Conservation (phyloP, 2,797 vertebrate species). For the Darevskia nairensis region DNA sequence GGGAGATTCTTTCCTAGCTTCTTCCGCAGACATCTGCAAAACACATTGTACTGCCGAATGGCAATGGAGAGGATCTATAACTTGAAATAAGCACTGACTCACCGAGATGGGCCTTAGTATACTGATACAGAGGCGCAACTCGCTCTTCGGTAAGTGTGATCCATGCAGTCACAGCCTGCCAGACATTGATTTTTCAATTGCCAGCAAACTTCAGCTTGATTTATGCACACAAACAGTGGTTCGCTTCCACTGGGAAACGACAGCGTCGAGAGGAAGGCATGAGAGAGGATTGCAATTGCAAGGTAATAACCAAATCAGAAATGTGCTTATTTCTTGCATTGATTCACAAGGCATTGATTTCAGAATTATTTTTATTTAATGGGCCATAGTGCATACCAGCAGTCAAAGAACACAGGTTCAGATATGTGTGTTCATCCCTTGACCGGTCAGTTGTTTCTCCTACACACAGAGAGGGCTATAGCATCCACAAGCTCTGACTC, state of each 20-base stretch:
- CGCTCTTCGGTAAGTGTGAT: conserved; percentile 37
- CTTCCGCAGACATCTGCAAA: conserved; percentile 74
- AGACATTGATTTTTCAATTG: conserved; percentile 55
- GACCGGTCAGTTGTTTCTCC: too few relatives aligned
- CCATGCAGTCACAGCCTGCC: conserved; percentile 24
- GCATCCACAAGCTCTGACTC: too few relatives aligned
- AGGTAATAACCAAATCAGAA: conserved; percentile 53
- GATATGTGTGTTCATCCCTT: not conserved
- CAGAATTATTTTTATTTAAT: conserved; percentile 27
- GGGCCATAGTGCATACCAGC: not conserved
- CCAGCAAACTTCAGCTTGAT: conserved; percentile 55
- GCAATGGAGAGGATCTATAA: conserved; percentile 63
- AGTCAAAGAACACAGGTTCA: not conserved
- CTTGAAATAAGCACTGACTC: conserved; percentile 53
- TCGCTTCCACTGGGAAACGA: conserved; percentile 21
- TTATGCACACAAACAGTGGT: conserved; percentile 44
- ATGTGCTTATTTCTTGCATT: conserved; percentile 55
- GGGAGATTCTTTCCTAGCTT: conserved; percentile 47
- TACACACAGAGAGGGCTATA: too few relatives aligned
- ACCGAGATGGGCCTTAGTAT: conserved; percentile 41
- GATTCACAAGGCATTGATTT: conserved; percentile 44
- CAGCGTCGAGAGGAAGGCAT: not conserved
- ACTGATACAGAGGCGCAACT: conserved; percentile 54
- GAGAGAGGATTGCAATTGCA: conserved; percentile 45
- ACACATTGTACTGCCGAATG: conserved; percentile 73